Evolutionary conservation across 2,113 vertebrate genomes (phyloP), one percentile per base, ranked within the genome.

Genomic region (Indri indri): DNA sequence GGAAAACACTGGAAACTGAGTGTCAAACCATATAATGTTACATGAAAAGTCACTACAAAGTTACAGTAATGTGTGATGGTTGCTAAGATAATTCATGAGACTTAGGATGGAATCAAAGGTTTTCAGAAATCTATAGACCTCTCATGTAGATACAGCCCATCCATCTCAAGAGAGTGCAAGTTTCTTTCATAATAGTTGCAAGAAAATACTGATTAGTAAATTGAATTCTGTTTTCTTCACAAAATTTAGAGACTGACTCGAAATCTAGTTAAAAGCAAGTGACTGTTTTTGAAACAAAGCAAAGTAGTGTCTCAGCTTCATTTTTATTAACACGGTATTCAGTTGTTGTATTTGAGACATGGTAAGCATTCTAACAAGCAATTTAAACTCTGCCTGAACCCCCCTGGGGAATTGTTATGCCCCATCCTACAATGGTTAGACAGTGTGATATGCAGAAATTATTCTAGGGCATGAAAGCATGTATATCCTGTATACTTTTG

Each of bases 221-320:
- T 70, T 94, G 34, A 83, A 45, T 81, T 91, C 32, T 68, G 23
- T 83, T 88, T 96, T 74, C 79, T 76, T 27, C 25, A 79, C 40
- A 6, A 79, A 59, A 74, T 66, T 54, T 47, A 45, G 22, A 89
- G 52, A n/a, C 88, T 94, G 30, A 30, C 23, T 88, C n/a, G 12
- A 73, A 88, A 94, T 86, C 22, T 87, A 68, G 17, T 87, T 68
- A 91, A 93, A 96, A 93, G 18, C 17, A 76, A 89, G 37, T 54
- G n/a, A 45, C n/a, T 88, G 5, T 50, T 91, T 32, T 88, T 84
- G 12, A 81, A 87, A 90, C 27, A 81, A 93, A 88, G 45, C 34
- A 79, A 85, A 30, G 4, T 34, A 90, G 66, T 27, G 13, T 61
- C 61, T 79, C 50, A 76, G 27, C 4, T 32, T 91, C 13, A 6